Base-by-base conservation (phyloP, 1,140 invertebrate species). In the Theocolax elegans region DNA sequence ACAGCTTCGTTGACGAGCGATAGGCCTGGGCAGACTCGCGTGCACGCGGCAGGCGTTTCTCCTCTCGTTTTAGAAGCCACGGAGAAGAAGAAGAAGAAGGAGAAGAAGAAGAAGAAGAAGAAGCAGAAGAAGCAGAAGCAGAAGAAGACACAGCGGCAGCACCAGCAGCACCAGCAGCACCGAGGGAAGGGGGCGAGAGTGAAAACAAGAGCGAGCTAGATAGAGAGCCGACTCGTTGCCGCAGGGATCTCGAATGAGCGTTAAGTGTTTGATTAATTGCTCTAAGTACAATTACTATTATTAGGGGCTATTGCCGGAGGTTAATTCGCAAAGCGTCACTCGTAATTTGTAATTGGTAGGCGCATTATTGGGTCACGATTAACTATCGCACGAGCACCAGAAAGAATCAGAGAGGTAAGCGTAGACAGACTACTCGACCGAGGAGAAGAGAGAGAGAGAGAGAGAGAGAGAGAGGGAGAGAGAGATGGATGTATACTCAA, bases 221-320 rank as follows among this genome's bases (percentile, higher is more conserved):
- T 4, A 12, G 21, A 6, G 44, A 31, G 38, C 44, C 21, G n/a
- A 46, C 58, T 56, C 21, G 29, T 42, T 21, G 17, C 44, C 42
- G 44, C 42, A 38, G 67, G 46, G 48, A 71, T 74, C 69, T 58
- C 27, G 51, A 67, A 44, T 66, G 60, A 65, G 68, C 67, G 65
- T 68, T 67, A 71, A 74, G 74, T 68, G 54, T 76, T 76, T 76
- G 75, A 72, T 72, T 74, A 74, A 74, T 74, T 67, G 75, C 56
- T 17, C 48, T 29, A 66, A 72, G 70, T 67, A 70, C 68, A 68
- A 76, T 76, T 74, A 74, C 60, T 25, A 35, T 51, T 74, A 76
- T 72, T 74, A 69, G 67, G 27, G 44, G 67, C 66, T 62, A 75
- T 74, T 72, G 66, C 31, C 38, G 42, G 67, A 49, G 72, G 70